Percentiles rank a stretch among this genome's conserved stretches.
Evolutionary conservation across 2,113 vertebrate species (phyloP).

Genomic region (Anguilla rostrata): DNA sequence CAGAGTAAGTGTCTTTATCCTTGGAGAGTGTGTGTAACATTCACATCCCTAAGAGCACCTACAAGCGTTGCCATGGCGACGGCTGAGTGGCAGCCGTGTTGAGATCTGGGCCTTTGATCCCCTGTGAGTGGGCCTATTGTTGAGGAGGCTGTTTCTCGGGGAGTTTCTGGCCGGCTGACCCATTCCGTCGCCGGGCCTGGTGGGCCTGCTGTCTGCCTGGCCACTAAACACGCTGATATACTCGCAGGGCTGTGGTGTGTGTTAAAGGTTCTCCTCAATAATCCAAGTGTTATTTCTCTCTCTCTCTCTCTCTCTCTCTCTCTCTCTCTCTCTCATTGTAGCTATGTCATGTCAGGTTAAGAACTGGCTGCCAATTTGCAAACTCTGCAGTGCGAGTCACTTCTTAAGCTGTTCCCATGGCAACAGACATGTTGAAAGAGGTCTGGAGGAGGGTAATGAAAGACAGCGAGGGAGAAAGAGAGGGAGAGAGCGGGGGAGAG

Average conservation of each 20-base stretch:
- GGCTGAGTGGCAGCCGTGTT: slow-evolving; percentile 70
- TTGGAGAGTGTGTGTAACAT: slow-evolving; percentile 51
- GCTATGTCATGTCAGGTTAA: slow-evolving; percentile 15
- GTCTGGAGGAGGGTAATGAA: not conserved
- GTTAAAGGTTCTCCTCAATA: not conserved
- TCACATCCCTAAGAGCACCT: slow-evolving; percentile 65
- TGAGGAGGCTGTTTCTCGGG: slow-evolving; percentile 54
- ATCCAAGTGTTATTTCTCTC: slow-evolving; percentile 15
- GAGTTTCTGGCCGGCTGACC: slow-evolving; percentile 29
- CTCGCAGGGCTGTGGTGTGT: not conserved
- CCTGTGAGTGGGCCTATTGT: slow-evolving; percentile 58
- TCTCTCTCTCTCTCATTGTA: slow-evolving; percentile 34
- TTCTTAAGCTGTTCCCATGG: slow-evolving; percentile 50
- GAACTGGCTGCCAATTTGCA: slow-evolving; percentile 18
- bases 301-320: slow-evolving; percentile 26
- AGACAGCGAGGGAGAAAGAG: slow-evolving; percentile 15
- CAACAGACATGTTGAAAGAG: slow-evolving; percentile 31
- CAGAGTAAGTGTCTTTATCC: not conserved
- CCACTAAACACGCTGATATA: not conserved
- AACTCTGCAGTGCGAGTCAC: slow-evolving; percentile 34
- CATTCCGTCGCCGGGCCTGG: not conserved
- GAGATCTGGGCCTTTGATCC: slow-evolving; percentile 77
- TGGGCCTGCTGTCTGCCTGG: not conserved
- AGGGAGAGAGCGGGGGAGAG: not conserved
- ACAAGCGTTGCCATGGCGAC: slow-evolving; percentile 78